Conservation (phyloP, 2,888 invertebrate genomes). For the Calameuta filiformis region DNA sequence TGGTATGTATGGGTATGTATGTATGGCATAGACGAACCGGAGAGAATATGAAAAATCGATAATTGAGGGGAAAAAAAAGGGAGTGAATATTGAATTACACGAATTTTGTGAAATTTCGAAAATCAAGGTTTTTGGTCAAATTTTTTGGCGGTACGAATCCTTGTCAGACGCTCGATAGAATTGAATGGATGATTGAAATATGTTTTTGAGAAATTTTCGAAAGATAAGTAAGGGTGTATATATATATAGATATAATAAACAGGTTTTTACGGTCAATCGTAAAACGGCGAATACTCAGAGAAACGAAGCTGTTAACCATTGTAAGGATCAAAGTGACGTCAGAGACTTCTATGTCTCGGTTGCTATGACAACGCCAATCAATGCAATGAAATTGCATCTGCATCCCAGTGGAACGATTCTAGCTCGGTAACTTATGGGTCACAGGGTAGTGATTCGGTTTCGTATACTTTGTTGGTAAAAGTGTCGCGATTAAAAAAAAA, state of each 20-base stretch:
- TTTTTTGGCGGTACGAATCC: neutral
- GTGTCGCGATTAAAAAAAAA: constrained; percentile 5
- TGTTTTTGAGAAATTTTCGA: neutral
- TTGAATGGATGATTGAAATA: neutral
- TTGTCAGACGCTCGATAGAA: neutral
- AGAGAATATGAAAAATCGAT: neutral
- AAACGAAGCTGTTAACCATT: neutral
- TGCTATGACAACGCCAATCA: constrained; percentile 50
- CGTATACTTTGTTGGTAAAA: constrained; percentile 7
- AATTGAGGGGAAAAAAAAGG: neutral
- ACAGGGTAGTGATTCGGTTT: constrained; percentile 1
- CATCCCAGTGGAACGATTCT: constrained; percentile 23
- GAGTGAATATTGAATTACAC: neutral
- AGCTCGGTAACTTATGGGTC: neutral
- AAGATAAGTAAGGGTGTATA: neutral
- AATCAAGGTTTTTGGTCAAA: neutral
- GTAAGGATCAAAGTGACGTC: constrained; percentile 30
- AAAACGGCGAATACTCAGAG: neutral
- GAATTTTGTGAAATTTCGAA: neutral
- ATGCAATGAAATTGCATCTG: constrained; percentile 53
- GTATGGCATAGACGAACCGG: constrained; percentile 26
- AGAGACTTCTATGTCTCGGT: constrained; percentile 35
- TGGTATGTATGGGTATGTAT: too few species aligned
- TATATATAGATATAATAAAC: neutral
- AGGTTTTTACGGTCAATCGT: neutral